Evolutionary conservation across 2,797 vertebrate species (phyloP), one percentile per base, ranked within the genome.

Genomic region (Spheniscus humboldti): DNA sequence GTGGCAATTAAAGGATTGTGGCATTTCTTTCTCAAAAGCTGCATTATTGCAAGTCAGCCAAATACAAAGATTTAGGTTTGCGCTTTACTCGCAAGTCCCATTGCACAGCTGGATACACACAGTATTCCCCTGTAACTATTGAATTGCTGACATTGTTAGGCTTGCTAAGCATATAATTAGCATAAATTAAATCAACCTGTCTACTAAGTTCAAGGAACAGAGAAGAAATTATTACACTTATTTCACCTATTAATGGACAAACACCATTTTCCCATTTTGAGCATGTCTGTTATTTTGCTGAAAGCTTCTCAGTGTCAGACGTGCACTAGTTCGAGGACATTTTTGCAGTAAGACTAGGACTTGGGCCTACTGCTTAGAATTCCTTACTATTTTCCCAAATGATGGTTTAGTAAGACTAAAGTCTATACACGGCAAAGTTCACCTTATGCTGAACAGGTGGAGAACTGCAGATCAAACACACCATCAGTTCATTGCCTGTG

Each of bases 1-100:
- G 55, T 55, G 81, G 57, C 82, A 90, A 91, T 92, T 91, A 95
- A 92, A 86, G 84, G 48, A 91, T 57, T 90, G 85, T 95, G 81
- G n/a, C 27, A 39, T 53, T 91, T 37, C 24, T 92, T 43, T 80
- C 60, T 50, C 25, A 45, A 80, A 77, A 78, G 52, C 78, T 6
- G 13, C 4, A 9, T 69, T 87, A 84, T 60, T 68, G 55, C 48
- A 71, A 55, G n/a, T 71, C 87, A 94, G 85, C 33, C 60, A 57
- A 80, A 71, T 37, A 33, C 53, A 50, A 93, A 68, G 68, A 45
- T 13, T 56, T 3, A 56, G 63, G 23, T n/a, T 79, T 79, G 67
- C 52, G 35, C 68, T 67, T 53, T 45, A 16, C 41, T 24, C 35
- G n/a, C 16, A 57, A 68, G 35, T n/a, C 30, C n/a, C 31, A 9